Evolutionary conservation across 2,113 vertebrate genomes (phyloP).

Genomic region (Saguinus midas): DNA sequence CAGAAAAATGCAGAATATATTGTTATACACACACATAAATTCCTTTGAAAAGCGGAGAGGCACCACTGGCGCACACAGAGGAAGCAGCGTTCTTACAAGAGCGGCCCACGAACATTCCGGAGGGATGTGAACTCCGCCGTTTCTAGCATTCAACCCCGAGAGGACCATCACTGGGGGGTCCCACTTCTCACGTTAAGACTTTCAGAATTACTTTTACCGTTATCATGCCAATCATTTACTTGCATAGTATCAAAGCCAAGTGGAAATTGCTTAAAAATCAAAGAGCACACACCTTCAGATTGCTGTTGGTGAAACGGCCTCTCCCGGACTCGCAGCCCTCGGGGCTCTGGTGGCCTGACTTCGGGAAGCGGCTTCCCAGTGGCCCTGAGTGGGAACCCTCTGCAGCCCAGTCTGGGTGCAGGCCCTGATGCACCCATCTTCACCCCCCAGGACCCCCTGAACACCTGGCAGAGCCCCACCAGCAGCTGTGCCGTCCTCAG

Average conservation of each 20-base stretch:
- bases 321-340: too few relatives aligned
- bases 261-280: not conserved
- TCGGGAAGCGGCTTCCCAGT: not conserved
- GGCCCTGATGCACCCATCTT: too few relatives aligned
- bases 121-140: not conserved
- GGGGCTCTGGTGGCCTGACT: not conserved
- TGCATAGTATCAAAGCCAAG: too few relatives aligned
- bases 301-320: too few relatives aligned
- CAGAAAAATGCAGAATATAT: too few relatives aligned
- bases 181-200: fast-evolving
- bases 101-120: not conserved
- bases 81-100: not conserved
- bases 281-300: not conserved
- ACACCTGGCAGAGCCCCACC: not conserved
- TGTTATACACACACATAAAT: too few relatives aligned
- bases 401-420: not conserved
- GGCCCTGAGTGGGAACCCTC: not conserved
- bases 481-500: too few relatives aligned
- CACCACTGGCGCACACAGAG: fast-evolving
- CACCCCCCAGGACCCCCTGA: not conserved
- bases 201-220: fast-evolving
- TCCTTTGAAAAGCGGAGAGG: too few relatives aligned
- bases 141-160: too few relatives aligned
- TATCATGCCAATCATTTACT: not conserved
- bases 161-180: not conserved